A percentile compares a stretch with the other conserved stretches of the same genome.
phyloP scores from a whole-genome alignment of 1,140 invertebrate species.

The Formica exsecta region DNA sequence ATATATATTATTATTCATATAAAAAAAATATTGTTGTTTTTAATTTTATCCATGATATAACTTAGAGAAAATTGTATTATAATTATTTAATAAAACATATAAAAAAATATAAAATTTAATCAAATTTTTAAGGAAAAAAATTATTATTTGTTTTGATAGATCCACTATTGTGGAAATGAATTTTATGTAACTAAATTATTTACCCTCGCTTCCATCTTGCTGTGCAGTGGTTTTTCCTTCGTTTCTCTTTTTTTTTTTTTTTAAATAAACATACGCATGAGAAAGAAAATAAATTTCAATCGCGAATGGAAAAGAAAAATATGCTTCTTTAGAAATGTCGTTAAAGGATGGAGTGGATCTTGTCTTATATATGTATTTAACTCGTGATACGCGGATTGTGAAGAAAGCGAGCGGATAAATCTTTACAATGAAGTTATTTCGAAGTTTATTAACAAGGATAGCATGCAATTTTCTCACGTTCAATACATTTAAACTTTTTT shows the following conservation, averaged over 20 bases:
- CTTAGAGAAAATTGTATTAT: neutral
- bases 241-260: conserved; percentile 9
- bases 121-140: neutral
- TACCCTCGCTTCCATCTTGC: neutral
- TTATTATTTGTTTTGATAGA: neutral
- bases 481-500: neutral
- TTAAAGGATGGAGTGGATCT: conserved; percentile 28
- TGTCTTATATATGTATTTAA: conserved; percentile 19
- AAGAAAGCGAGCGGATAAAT: conserved; percentile 15
- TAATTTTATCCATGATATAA: neutral
- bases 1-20: too few relatives aligned
- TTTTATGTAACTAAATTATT: neutral
- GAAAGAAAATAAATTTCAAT: conserved; percentile 56
- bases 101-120: neutral
- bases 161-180: neutral
- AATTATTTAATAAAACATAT: neutral
- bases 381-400: neutral
- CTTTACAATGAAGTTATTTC: conserved; percentile 8
- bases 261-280: neutral
- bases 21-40: neutral
- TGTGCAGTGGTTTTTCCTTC: neutral
- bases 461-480: neutral
- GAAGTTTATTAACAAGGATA: conserved; percentile 29
- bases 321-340: conserved; percentile 24
- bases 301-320: neutral